Conservation (phyloP, 2,113 vertebrate genomes). For the Centrocercus urophasianus region DNA sequence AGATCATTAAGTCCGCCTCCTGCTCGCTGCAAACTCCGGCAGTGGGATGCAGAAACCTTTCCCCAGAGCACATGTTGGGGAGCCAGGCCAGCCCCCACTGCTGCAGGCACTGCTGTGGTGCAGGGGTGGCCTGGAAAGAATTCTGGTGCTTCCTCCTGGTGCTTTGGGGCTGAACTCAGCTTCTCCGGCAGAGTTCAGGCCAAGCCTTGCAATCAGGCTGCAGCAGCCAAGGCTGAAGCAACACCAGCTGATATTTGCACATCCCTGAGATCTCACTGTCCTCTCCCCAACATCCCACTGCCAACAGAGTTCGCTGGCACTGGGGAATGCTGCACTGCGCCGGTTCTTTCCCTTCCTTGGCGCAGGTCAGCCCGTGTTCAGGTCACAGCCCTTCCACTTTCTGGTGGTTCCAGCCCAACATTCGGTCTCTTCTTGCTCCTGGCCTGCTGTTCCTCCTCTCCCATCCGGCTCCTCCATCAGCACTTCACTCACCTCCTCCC, state of each 20-base stretch:
- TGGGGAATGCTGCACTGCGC: rapidly evolving
- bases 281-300: not conserved
- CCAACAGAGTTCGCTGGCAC: not conserved
- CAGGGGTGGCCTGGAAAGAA: not conserved
- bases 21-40: not conserved
- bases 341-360: not conserved
- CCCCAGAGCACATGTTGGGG: not conserved
- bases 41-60: not conserved
- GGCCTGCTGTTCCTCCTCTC: not conserved
- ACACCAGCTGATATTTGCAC: not conserved
- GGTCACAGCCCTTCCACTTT: not conserved
- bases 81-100: not conserved
- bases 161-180: not conserved
- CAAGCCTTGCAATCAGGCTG: not conserved
- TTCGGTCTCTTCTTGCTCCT: not conserved
- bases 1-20: not conserved
- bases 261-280: not conserved
- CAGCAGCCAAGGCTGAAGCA: not conserved
- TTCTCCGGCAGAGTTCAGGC: not conserved
- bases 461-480: not conserved
- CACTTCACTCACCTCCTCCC: not conserved
- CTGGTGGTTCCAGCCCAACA: not conserved
- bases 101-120: too few relatives aligned
- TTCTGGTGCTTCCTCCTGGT: not conserved
- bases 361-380: not conserved